Evolutionary conservation across 2,888 invertebrate species (phyloP).

Genomic region (Lasius fuliginosus): DNA sequence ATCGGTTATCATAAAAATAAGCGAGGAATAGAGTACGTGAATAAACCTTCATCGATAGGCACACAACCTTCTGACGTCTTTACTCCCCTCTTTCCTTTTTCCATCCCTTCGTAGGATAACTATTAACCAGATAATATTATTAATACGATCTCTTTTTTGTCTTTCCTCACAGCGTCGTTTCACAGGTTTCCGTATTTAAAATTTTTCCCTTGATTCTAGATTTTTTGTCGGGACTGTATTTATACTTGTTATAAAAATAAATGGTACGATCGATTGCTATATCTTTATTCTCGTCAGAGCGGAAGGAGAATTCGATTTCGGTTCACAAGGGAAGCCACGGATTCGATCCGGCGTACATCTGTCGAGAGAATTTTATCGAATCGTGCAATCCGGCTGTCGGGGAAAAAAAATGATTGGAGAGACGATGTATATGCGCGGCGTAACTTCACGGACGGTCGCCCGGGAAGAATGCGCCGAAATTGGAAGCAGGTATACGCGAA

Average conservation of each 20-base stretch:
- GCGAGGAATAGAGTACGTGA: constrained; percentile 15
- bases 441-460: constrained; percentile 64
- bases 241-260: neutral
- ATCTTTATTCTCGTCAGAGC: neutral
- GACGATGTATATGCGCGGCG: constrained; percentile 42
- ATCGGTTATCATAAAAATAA: constrained; percentile 53
- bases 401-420: constrained; percentile 10
- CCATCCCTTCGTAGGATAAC: neutral
- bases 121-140: constrained; percentile 28
- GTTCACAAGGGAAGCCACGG: no score
- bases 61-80: constrained; percentile 51
- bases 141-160: constrained; percentile 20
- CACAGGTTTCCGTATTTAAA: neutral
- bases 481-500: constrained; percentile 64
- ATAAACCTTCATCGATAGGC: constrained; percentile 37
- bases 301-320: neutral
- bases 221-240: neutral
- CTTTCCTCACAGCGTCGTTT: neutral
- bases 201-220: neutral
- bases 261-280: neutral
- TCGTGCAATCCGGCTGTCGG: neutral
- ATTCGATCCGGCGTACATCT: neutral
- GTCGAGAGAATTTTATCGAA: constrained; percentile 4
- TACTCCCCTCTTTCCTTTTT: neutral
- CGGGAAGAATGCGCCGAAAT: constrained; percentile 71